Evolutionary conservation across 2,888 invertebrate genomes (phyloP), one percentile per base, ranked within the genome.

Genomic region (Boloria euphrosyne): DNA sequence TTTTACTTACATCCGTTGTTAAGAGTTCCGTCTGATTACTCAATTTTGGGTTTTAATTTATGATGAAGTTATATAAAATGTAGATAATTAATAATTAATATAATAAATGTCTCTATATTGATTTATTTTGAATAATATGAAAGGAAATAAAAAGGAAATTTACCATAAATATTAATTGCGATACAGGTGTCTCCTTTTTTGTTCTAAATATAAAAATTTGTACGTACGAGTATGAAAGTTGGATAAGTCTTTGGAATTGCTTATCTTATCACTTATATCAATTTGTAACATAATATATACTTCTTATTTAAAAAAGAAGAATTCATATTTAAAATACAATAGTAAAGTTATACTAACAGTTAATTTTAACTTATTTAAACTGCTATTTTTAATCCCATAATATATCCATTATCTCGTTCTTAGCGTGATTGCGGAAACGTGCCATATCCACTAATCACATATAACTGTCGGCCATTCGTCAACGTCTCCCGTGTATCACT

Each of bases 401-500:
- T 46, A 57, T 44, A 57, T 57, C 85, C 49, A 64, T 38, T 83
- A 78, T 76, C 78, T 85, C 86, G 86, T 87, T 87, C 87, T 88
- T 83, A 80, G 74, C 69, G 74, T 82, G 88, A 89, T 87, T 83
- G 83, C 84, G 78, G 81, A 80, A 81, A 80, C 83, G 80, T 79
- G 78, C 31, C 31, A 79, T 78, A 81, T 80, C 79, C 84, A 88
- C 90, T 91, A 89, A 90, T 89, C 88, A 89, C 87, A 78, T 78
- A 82, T 82, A 86, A 87, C 86, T 82, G 81, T 76, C 80, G 74
- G 72, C 78, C 81, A 86, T 88, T 80, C 82, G 80, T 86, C 88
- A 85, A 79, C 76, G 86, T 83, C 85, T 75, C 72, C 71, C 79
- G 78, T 74, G 75, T 82, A 90, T 90, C 89, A 86, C 84, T 90